Conservation (phyloP, 2,888 invertebrate genomes). For the Ctenicera cuprea region DNA sequence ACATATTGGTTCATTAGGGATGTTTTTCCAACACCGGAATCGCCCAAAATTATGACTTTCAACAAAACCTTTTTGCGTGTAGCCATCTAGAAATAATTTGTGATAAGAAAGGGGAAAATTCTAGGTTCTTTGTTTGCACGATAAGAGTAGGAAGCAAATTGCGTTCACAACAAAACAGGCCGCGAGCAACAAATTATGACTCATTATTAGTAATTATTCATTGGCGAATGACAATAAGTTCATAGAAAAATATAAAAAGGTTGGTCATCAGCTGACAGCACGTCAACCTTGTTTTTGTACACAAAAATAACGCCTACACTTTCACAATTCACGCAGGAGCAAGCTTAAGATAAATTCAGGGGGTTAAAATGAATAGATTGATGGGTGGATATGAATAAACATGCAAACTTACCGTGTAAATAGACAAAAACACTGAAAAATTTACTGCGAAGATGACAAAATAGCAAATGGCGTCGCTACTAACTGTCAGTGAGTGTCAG, state of each 20-base stretch:
- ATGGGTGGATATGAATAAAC: background rate
- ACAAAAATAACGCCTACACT: constrained; percentile 6
- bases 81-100: constrained; percentile 78
- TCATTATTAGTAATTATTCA: constrained; percentile 25
- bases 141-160: background rate
- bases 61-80: constrained; percentile 96
- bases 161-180: background rate
- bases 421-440: constrained; percentile 44
- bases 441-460: constrained; percentile 48
- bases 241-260: constrained; percentile 19
- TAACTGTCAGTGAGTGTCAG: constrained; percentile 47
- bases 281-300: constrained; percentile 44
- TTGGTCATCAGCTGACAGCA: constrained; percentile 45
- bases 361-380: too few species aligned
- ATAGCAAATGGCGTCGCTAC: constrained; percentile 49
- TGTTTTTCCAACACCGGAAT: constrained; percentile 99
- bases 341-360: background rate
- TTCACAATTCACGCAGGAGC: background rate
- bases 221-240: constrained; percentile 33
- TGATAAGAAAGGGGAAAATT: background rate
- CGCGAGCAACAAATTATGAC: constrained; percentile 30
- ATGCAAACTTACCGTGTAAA: constrained; percentile 29
- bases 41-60: constrained; percentile 98
- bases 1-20: constrained; percentile 99
- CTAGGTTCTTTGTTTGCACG: constrained; percentile 12